These are phyloP conservation scores for Brachypodius melanocephalos DNA, from an alignment of 2,113 vertebrate species.

Conservation along the genomic window DNA sequence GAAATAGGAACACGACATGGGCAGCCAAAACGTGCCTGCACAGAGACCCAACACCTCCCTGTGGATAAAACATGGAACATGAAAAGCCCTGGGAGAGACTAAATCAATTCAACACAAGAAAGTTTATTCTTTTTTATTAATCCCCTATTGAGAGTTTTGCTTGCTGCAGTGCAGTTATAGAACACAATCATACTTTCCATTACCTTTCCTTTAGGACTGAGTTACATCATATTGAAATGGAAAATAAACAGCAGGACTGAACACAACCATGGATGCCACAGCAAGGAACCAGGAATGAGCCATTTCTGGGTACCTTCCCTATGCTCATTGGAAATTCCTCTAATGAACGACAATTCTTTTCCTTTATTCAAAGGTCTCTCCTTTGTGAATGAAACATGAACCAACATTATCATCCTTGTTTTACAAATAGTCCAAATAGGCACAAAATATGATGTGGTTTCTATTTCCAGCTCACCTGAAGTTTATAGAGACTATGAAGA, in stretches of 20 bases:
- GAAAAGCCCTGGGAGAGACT: not conserved
- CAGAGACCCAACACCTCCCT: not conserved
- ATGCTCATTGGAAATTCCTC: not conserved
- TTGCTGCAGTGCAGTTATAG: not conserved
- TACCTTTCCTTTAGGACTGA: not conserved
- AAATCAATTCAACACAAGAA: not conserved
- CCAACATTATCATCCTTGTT: not conserved
- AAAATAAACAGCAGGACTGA: not conserved
- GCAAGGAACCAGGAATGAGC: not conserved
- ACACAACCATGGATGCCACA: not conserved
- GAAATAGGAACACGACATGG: not conserved
- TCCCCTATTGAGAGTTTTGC: not conserved
- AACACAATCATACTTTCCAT: not conserved
- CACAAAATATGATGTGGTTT: not conserved
- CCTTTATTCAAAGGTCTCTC: not conserved
- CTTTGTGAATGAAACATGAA: not conserved
- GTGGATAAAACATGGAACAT: rapidly evolving
- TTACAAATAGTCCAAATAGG: not conserved
- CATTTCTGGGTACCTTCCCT: not conserved
- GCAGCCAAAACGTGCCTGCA: not conserved
- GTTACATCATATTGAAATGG: not conserved
- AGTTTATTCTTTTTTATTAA: not conserved
- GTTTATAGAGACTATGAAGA: not conserved
- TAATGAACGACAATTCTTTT: not conserved
- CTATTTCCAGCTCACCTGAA: not conserved